These are phyloP conservation scores for Dusona sp. DNA, from an alignment of 2,888 invertebrate species.

Conservation along the genomic window DNA sequence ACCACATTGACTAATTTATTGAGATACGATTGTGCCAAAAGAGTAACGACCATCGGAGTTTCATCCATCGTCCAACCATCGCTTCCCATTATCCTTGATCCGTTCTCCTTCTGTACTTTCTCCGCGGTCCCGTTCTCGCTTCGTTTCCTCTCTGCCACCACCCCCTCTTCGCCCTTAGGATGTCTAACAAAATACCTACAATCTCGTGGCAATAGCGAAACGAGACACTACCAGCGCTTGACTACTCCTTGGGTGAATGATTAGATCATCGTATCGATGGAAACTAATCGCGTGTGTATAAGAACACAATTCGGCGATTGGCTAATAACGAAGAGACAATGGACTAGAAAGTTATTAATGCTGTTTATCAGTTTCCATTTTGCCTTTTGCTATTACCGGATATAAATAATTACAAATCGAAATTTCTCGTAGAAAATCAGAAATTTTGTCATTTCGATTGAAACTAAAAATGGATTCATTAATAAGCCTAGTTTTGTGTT, in stretches of 20 bases:
- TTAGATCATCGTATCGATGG: conserved; percentile 57
- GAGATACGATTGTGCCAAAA: conserved; percentile 7
- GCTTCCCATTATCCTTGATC: conserved; percentile 74
- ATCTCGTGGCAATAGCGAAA: conserved; percentile 31
- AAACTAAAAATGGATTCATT: too few species aligned
- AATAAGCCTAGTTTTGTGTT: too few species aligned
- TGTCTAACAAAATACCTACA: conserved; percentile 8
- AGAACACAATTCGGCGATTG: conserved; percentile 25
- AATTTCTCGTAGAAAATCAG: background rate
- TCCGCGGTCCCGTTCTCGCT: conserved; percentile 63
- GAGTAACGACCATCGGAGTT: background rate
- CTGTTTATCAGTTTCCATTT: background rate
- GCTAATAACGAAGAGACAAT: conserved; percentile 27
- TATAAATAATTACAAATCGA: background rate
- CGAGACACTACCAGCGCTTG: conserved; percentile 15
- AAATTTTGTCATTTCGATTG: too few species aligned
- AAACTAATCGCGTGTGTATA: conserved; percentile 15
- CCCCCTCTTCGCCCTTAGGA: background rate
- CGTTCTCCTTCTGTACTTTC: conserved; percentile 70
- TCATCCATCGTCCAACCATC: conserved; percentile 23
- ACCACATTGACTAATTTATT: background rate
- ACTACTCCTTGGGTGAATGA: conserved; percentile 27
- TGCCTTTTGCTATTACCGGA: background rate
- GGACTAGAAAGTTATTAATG: background rate
- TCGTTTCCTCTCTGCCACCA: background rate